Percentiles rank a stretch among this genome's conserved stretches.
phyloP scores from a whole-genome alignment of 2,113 vertebrate species.

The Cettia cetti region DNA sequence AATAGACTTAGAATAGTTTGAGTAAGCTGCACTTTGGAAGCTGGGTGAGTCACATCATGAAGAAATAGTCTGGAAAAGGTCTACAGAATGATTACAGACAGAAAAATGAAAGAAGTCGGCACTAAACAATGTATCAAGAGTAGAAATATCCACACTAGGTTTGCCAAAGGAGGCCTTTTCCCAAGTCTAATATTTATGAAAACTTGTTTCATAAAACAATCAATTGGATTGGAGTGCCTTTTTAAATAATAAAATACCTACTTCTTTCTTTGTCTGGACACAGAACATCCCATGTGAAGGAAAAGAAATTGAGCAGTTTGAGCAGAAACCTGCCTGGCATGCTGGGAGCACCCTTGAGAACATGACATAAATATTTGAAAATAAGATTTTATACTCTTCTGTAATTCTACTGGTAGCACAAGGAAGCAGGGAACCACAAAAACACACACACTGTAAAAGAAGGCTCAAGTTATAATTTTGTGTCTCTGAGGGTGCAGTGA shows the following conservation, averaged over 20 bases:
- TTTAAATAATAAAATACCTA: neutral
- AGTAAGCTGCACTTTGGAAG: slow-evolving; percentile 19
- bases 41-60: neutral
- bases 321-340: neutral
- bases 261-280: neutral
- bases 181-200: neutral
- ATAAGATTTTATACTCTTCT: neutral
- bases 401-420: neutral
- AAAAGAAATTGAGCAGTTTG: neutral
- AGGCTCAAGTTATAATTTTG: neutral
- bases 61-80: neutral
- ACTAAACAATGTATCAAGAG: neutral
- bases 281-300: neutral
- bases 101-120: neutral
- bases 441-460: neutral
- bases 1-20: slow-evolving; percentile 41
- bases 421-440: neutral
- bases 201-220: neutral
- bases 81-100: neutral
- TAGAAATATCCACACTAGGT: neutral
- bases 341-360: neutral
- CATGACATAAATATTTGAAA: neutral
- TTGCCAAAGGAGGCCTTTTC: neutral
- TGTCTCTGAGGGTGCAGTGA: neutral
- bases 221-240: neutral